These are phyloP conservation scores for Bombus superbus DNA, from an alignment of 1,140 invertebrate species.

Conservation along the genomic window DNA sequence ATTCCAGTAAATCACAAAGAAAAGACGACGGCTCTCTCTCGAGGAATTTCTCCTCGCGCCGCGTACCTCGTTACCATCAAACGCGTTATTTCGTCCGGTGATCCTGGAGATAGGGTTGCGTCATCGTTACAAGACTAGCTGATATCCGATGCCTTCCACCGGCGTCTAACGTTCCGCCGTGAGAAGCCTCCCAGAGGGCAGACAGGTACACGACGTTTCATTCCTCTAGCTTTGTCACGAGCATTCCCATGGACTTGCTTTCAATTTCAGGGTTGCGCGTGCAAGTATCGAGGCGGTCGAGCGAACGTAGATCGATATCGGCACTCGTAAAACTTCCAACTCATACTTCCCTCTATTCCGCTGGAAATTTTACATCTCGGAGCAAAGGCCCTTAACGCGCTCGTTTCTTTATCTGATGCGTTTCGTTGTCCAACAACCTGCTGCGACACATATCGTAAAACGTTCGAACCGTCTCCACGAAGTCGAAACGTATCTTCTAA, in stretches of 20 bases:
- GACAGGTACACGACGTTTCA: neutral
- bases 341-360: neutral
- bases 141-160: slow-evolving; percentile 42
- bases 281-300: neutral
- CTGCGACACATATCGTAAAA: neutral
- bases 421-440: neutral
- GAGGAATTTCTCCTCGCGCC: neutral
- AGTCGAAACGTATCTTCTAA: too few species aligned
- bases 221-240: slow-evolving; percentile 30
- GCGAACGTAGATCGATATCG: slow-evolving; percentile 30
- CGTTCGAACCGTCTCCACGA: neutral
- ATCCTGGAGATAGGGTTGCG: slow-evolving; percentile 58
- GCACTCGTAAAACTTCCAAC: neutral
- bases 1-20: too few species aligned
- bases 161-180: slow-evolving; percentile 3
- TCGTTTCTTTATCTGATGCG: slow-evolving; percentile 13
- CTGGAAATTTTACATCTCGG: neutral
- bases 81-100: slow-evolving; percentile 30
- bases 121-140: slow-evolving; percentile 51
- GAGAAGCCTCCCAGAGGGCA: slow-evolving; percentile 32
- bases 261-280: slow-evolving; percentile 9
- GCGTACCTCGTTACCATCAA: neutral
- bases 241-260: neutral
- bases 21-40: neutral
- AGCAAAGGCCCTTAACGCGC: neutral